Percentiles rank a stretch among this genome's conserved stretches.
These are phyloP conservation scores for Ophraella communa DNA, from an alignment of 2,888 invertebrate genomes.

Conservation along the genomic window DNA sequence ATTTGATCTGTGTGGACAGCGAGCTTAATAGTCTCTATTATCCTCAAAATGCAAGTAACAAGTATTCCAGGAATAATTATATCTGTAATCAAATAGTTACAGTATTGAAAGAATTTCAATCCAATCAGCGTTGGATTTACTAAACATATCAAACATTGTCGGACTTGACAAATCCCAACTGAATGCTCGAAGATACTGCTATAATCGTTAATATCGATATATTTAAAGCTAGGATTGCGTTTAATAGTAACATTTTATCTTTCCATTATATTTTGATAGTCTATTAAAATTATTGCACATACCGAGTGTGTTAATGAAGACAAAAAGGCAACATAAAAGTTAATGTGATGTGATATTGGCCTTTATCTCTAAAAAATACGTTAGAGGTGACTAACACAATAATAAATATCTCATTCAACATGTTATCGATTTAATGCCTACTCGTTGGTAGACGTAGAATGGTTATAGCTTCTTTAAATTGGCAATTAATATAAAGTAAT, in stretches of 20 bases:
- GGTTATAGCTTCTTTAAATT: not conserved
- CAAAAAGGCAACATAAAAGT: slow-evolving; percentile 26
- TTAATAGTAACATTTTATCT: slow-evolving; percentile 9
- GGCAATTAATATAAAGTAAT: not conserved
- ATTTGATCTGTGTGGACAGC: too few species aligned
- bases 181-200: not conserved
- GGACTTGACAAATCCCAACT: not conserved
- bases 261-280: slow-evolving; percentile 22
- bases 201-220: not conserved
- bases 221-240: too few species aligned
- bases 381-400: slow-evolving; percentile 26
- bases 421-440: slow-evolving; percentile 12
- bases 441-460: not conserved
- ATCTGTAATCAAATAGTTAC: too few species aligned
- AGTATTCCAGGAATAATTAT: too few species aligned
- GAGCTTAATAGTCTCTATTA: too few species aligned
- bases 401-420: slow-evolving; percentile 20
- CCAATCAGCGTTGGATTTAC: not conserved
- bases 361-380: slow-evolving; percentile 19
- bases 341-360: slow-evolving; percentile 33
- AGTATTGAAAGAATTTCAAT: too few species aligned
- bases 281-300: slow-evolving; percentile 24
- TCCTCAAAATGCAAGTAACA: too few species aligned
- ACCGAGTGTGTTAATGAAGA: slow-evolving; percentile 23
- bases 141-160: not conserved